A percentile compares a stretch with the other conserved stretches of the same genome.
Conservation (phyloP, 2,113 vertebrate species). For the Pseudopipra pipra region DNA sequence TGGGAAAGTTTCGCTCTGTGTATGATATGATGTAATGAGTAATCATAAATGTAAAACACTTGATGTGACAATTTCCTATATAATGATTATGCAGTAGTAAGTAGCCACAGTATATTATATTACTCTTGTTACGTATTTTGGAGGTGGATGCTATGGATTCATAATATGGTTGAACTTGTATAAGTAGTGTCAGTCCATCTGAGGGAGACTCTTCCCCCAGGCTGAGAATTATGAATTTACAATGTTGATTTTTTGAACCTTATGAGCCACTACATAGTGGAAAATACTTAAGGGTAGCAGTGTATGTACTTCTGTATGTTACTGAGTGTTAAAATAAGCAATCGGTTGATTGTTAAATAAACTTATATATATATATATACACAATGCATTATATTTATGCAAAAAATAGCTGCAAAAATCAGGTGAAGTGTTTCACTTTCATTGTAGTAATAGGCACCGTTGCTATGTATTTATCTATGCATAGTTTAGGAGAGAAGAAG, state of each 20-base stretch:
- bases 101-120: slow-evolving; percentile 55
- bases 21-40: slow-evolving; percentile 56
- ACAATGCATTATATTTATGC: slow-evolving; percentile 50
- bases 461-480: slow-evolving; percentile 70
- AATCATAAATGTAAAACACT: slow-evolving; percentile 59
- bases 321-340: slow-evolving; percentile 63
- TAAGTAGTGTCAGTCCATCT: slow-evolving; percentile 41
- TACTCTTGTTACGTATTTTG: slow-evolving; percentile 63
- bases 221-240: slow-evolving; percentile 27
- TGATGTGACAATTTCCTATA: slow-evolving; percentile 53
- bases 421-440: slow-evolving; percentile 56
- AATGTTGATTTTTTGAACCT: slow-evolving; percentile 34
- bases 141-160: slow-evolving; percentile 52
- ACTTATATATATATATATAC: slow-evolving; percentile 21
- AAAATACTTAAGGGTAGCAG: slow-evolving; percentile 67
- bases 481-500: slow-evolving; percentile 66
- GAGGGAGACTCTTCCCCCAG: slow-evolving; percentile 31
- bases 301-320: slow-evolving; percentile 59
- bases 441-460: slow-evolving; percentile 57
- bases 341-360: slow-evolving; percentile 30
- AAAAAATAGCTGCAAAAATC: slow-evolving; percentile 55
- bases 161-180: slow-evolving; percentile 39
- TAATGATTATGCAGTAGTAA: slow-evolving; percentile 60
- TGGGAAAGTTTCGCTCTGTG: slow-evolving; percentile 15
- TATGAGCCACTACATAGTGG: slow-evolving; percentile 59